Conservation (phyloP, 1,140 invertebrate species). For the Aphelinus certus region DNA sequence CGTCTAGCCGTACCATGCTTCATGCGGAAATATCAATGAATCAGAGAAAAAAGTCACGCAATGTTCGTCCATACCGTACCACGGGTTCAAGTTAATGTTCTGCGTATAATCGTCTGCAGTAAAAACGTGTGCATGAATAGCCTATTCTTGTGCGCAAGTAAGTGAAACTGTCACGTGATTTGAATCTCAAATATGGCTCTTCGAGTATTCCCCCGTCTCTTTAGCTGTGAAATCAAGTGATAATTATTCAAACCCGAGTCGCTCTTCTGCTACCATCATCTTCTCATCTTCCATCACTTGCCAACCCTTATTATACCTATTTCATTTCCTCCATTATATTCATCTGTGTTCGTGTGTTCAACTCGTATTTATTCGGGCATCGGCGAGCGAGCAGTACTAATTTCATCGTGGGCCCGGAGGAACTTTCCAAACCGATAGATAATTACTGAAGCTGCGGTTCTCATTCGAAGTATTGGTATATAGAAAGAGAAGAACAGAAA, state of each 20-base stretch:
- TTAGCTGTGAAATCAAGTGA: neutral
- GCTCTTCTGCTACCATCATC: neutral
- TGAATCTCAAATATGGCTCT: constrained; percentile 1
- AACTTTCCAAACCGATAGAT: too few relatives aligned
- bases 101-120: neutral
- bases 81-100: neutral
- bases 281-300: neutral
- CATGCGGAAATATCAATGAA: neutral
- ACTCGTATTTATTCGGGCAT: too few relatives aligned
- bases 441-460: neutral
- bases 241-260: neutral
- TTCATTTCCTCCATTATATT: too few relatives aligned
- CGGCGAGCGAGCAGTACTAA: too few relatives aligned
- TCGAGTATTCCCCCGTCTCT: neutral
- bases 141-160: neutral
- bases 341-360: too few relatives aligned
- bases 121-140: neutral
- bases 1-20: neutral
- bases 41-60: neutral
- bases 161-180: constrained; percentile 1
- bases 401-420: too few relatives aligned
- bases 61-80: too few relatives aligned
- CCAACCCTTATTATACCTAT: neutral
- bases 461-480: neutral
- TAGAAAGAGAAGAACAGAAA: neutral